Evolutionary conservation across 2,797 vertebrate species (phyloP).

Genomic region (Pangasius macronema): DNA sequence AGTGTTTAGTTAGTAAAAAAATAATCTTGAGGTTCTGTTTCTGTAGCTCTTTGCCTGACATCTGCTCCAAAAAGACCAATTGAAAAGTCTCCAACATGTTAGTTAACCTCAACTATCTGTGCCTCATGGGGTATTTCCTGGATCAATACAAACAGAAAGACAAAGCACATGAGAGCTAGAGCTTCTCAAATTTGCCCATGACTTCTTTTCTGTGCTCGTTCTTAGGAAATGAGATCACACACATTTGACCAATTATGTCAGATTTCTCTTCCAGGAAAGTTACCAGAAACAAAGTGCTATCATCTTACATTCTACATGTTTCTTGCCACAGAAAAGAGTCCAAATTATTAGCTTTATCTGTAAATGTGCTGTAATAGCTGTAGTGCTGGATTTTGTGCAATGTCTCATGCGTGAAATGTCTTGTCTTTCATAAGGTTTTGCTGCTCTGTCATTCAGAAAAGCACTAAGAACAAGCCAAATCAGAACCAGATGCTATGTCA

Average conservation of each 20-base stretch:
- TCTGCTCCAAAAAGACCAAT: background rate
- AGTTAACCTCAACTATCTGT: conserved; percentile 30
- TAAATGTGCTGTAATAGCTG: conserved; percentile 23
- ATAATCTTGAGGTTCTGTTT: background rate
- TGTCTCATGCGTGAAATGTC: conserved; percentile 29
- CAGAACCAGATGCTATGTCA: conserved; percentile 70
- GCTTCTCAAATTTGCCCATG: background rate
- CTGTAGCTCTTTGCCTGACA: background rate
- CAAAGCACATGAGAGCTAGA: conserved; percentile 17
- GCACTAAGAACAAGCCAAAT: conserved; percentile 61
- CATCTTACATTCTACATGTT: conserved; percentile 24
- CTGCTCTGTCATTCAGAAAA: conserved; percentile 44
- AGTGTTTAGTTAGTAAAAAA: background rate
- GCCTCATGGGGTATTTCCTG: conserved; percentile 28
- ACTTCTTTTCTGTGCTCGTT: conserved; percentile 49
- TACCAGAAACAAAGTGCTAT: background rate
- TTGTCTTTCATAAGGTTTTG: conserved; percentile 1
- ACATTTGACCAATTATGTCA: conserved; percentile 53
- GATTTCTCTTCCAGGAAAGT: conserved; percentile 32
- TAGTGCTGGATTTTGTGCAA: background rate
- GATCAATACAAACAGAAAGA: conserved; percentile 36
- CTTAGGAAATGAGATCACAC: conserved; percentile 68
- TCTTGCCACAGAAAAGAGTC: background rate
- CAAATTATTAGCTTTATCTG: background rate
- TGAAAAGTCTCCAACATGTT: conserved; percentile 25